Evolutionary conservation across 2,888 invertebrate genomes (phyloP).

Genomic region (Oasisia sp.): DNA sequence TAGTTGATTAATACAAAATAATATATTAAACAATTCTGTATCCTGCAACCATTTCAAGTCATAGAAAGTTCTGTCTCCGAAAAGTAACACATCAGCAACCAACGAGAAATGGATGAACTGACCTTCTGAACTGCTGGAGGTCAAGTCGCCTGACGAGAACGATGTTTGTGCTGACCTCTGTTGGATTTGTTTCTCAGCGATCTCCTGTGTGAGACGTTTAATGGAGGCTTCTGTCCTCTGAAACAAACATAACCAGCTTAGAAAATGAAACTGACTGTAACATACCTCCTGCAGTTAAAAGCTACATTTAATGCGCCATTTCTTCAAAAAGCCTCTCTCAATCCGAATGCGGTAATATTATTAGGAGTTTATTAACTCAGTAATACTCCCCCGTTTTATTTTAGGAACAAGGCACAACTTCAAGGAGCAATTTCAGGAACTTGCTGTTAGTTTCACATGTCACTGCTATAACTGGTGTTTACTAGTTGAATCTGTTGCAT

Average conservation of each 20-base stretch:
- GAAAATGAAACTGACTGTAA: too few species aligned
- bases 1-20: neutral
- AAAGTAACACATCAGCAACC: neutral
- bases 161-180: slow-evolving; percentile 42
- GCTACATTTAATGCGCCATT: too few species aligned
- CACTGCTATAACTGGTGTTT: too few species aligned
- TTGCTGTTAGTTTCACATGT: too few species aligned
- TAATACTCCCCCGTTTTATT: too few species aligned
- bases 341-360: too few species aligned
- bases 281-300: too few species aligned
- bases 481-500: too few species aligned
- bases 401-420: too few species aligned
- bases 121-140: neutral
- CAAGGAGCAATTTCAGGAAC: too few species aligned
- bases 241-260: slow-evolving; percentile 13
- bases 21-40: neutral
- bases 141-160: neutral
- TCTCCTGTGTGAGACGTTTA: slow-evolving; percentile 39
- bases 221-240: slow-evolving; percentile 57
- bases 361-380: too few species aligned
- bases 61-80: neutral
- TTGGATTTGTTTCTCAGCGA: slow-evolving; percentile 29
- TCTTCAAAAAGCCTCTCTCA: too few species aligned
- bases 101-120: neutral
- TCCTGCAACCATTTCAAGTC: neutral